These are phyloP conservation scores for Orussus abietinus DNA, from an alignment of 1,140 invertebrate species.

Conservation along the genomic window DNA sequence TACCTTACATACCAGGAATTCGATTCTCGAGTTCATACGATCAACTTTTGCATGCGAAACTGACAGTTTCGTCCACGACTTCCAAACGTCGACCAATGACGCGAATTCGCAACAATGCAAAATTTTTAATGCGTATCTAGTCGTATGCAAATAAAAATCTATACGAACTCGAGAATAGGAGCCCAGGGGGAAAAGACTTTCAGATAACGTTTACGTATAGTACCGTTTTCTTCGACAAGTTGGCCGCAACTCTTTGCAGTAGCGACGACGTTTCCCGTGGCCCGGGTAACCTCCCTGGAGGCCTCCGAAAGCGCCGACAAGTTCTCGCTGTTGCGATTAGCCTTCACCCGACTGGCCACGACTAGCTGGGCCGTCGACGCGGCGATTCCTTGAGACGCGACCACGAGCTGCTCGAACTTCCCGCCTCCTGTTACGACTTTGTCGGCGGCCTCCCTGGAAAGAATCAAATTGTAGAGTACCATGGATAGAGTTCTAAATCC, in stretches of 20 bases:
- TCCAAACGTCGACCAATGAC: no score
- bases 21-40: no score
- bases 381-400: constrained; percentile 95
- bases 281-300: constrained; percentile 81
- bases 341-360: constrained; percentile 90
- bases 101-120: no score
- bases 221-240: constrained; percentile 80
- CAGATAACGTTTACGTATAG: constrained; percentile 7
- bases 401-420: constrained; percentile 91
- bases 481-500: no score
- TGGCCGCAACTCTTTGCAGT: constrained; percentile 85
- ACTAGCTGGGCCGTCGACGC: constrained; percentile 96
- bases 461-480: no score
- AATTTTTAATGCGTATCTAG: no score
- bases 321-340: constrained; percentile 76
- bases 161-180: no score
- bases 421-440: constrained; percentile 83
- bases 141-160: no score
- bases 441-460: constrained; percentile 82
- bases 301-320: constrained; percentile 76
- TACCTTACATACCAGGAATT: no score
- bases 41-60: no score
- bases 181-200: constrained; percentile 2
- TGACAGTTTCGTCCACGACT: no score
- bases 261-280: constrained; percentile 88